These are phyloP conservation scores for Takifugu flavidus DNA, from an alignment of 2,113 vertebrate genomes.

Conservation along the genomic window DNA sequence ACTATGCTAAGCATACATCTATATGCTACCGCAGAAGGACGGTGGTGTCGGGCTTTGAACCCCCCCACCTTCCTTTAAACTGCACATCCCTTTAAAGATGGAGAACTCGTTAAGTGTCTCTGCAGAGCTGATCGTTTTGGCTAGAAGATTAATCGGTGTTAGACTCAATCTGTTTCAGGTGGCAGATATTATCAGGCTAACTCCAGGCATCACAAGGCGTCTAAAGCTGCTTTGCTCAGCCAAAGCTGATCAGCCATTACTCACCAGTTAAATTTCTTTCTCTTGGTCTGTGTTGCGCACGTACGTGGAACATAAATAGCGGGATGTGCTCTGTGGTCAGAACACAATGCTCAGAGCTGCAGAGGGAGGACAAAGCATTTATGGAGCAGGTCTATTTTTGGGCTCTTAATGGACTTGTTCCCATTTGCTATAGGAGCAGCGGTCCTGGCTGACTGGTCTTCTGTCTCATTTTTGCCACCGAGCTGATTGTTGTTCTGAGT, in stretches of 20 bases:
- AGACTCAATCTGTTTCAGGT: slow-evolving; percentile 51
- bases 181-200: slow-evolving; percentile 55
- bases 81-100: slow-evolving; percentile 16
- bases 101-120: slow-evolving; percentile 14
- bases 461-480: background rate
- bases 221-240: slow-evolving; percentile 40
- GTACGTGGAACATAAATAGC: background rate
- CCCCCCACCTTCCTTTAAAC: slow-evolving; percentile 23
- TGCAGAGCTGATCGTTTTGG: slow-evolving; percentile 42
- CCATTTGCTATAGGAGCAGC: slow-evolving; percentile 43
- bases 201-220: slow-evolving; percentile 42
- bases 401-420: slow-evolving; percentile 57
- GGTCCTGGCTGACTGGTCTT: slow-evolving; percentile 43
- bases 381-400: slow-evolving; percentile 56
- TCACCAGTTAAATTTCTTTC: slow-evolving; percentile 24
- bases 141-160: slow-evolving; percentile 52
- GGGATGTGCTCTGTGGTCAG: slow-evolving; percentile 35
- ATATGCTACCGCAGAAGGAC: background rate
- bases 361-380: slow-evolving; percentile 50
- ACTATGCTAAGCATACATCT: slow-evolving; percentile 9
- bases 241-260: slow-evolving; percentile 48
- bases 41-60: background rate
- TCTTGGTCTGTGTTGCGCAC: background rate
- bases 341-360: slow-evolving; percentile 32
- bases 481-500: background rate